Percentiles rank a stretch among this genome's conserved stretches.
Conservation (phyloP, 2,113 vertebrate species). For the Chamaetylas fuelleborni region DNA sequence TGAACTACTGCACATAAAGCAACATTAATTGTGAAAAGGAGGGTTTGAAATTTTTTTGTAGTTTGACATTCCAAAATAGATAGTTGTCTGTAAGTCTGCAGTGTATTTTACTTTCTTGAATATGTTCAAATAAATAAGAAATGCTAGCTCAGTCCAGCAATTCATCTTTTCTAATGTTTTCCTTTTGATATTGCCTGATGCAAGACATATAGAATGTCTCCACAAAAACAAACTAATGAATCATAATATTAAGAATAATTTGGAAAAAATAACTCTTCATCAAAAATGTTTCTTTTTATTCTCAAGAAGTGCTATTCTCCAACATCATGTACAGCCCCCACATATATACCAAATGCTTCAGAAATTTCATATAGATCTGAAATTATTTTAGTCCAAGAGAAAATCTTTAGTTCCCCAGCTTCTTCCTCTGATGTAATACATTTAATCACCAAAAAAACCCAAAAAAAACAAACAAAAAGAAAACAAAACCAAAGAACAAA, state of each 20-base stretch:
- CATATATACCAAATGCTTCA: neutral
- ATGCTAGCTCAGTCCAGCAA: neutral
- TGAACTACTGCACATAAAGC: neutral
- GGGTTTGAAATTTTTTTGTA: rapidly evolving
- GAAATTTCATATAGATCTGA: neutral
- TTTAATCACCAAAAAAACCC: neutral
- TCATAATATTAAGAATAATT: neutral
- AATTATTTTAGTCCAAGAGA: neutral
- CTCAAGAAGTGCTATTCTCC: neutral
- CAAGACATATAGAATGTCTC: neutral
- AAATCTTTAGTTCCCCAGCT: neutral
- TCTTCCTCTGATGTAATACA: neutral
- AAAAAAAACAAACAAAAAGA: no score
- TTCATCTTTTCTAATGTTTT: neutral
- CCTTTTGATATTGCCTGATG: neutral
- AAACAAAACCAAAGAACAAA: neutral
- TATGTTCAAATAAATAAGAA: neutral
- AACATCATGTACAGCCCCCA: neutral
- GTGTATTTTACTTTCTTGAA: neutral
- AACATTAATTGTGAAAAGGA: neutral
- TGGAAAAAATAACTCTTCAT: neutral
- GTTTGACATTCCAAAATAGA: neutral
- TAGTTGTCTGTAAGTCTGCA: neutral
- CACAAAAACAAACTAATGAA: neutral
- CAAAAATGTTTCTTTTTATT: neutral